Percentiles rank a stretch among this genome's conserved stretches.
phyloP scores from a whole-genome alignment of 2,113 vertebrate genomes.

The Chascanopsetta lugubris region DNA sequence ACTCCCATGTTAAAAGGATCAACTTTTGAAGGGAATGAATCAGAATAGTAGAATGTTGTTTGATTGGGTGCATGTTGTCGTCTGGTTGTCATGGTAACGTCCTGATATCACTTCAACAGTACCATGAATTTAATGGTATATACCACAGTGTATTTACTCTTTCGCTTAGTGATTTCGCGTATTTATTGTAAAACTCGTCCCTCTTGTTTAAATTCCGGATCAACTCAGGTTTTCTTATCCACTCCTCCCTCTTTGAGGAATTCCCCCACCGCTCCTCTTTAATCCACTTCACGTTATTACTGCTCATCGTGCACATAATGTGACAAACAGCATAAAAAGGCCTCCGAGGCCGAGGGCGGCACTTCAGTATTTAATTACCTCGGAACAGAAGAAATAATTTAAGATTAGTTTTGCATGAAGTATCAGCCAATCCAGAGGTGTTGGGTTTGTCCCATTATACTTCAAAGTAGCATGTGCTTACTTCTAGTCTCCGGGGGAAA shows the following conservation, averaged over 20 bases:
- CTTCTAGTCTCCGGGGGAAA: conserved; percentile 14
- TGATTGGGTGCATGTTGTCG: no score
- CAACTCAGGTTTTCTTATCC: no score
- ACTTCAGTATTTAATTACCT: not conserved
- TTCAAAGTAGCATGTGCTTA: conserved; percentile 4
- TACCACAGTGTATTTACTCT: no score
- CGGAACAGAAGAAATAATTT: conserved; percentile 39
- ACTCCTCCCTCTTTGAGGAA: no score
- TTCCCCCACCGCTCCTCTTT: not conserved
- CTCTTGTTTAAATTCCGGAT: not conserved
- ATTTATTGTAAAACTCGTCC: no score
- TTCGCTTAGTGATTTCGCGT: no score
- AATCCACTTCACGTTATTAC: not conserved
- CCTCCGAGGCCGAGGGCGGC: not conserved
- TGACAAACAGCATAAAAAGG: conserved; percentile 15
- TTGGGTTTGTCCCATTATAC: conserved; percentile 19
- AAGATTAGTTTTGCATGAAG: conserved; percentile 60
- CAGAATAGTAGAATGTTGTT: no score
- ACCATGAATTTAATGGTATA: no score
- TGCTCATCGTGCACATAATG: conserved; percentile 18
- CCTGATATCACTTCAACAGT: no score
- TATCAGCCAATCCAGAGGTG: not conserved
- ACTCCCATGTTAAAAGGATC: no score
- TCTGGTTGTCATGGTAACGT: no score
- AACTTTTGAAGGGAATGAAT: no score